Percentiles rank a stretch among this genome's conserved stretches.
These are phyloP conservation scores for Oncorhynchus nerka DNA, from an alignment of 2,113 vertebrate species.

Conservation along the genomic window DNA sequence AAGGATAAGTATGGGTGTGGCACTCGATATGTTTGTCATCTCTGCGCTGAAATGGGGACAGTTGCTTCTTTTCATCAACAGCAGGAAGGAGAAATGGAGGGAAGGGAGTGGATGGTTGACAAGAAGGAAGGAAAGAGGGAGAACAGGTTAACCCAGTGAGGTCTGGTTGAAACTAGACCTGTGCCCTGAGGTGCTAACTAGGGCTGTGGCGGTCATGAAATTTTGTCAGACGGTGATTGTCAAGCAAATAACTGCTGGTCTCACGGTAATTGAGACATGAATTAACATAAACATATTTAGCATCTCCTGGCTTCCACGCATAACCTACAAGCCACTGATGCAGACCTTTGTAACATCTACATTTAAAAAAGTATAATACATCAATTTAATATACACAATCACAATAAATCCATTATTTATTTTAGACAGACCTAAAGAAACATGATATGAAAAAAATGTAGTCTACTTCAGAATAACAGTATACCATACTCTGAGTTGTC, in stretches of 20 bases:
- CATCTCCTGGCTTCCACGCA: too few relatives aligned
- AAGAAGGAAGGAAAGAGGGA: neutral
- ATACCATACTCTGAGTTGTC: neutral
- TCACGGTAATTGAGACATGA: too few relatives aligned
- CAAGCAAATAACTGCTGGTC: too few relatives aligned
- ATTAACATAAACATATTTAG: too few relatives aligned
- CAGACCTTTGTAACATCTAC: too few relatives aligned
- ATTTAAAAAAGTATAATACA: too few relatives aligned
- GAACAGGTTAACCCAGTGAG: constrained; percentile 10
- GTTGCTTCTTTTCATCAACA: neutral
- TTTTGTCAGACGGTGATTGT: neutral
- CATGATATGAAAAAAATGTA: too few relatives aligned
- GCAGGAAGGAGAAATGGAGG: neutral
- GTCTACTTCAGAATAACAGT: neutral
- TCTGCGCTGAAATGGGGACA: constrained; percentile 21
- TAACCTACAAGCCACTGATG: too few relatives aligned
- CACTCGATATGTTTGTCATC: neutral
- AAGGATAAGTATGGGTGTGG: neutral
- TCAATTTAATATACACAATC: too few relatives aligned
- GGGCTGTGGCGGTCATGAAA: neutral
- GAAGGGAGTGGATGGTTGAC: neutral
- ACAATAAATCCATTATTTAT: too few relatives aligned
- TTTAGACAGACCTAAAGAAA: too few relatives aligned
- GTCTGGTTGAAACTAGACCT: constrained; percentile 29
- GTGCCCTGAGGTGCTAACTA: constrained; percentile 16